A percentile compares a stretch with the other conserved stretches of the same genome.
These are phyloP conservation scores for Micropoecilia bifurca DNA, from an alignment of 2,797 vertebrate species.

Conservation along the genomic window DNA sequence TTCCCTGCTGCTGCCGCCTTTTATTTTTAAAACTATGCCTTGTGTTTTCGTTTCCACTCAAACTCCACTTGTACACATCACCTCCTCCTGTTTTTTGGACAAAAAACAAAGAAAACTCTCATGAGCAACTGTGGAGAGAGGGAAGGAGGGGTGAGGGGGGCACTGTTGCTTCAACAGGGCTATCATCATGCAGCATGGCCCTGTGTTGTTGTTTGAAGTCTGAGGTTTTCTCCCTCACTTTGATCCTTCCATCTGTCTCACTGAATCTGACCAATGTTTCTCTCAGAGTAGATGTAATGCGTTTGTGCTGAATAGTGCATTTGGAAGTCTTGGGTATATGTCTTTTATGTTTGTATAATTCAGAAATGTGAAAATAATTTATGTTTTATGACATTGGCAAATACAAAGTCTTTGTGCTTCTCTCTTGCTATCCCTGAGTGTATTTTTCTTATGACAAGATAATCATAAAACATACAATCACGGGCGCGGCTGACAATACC, in stretches of 20 bases:
- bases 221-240: conserved; percentile 4
- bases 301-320: neutral
- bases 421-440: neutral
- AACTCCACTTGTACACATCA: neutral
- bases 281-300: conserved; percentile 1
- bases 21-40: neutral
- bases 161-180: neutral
- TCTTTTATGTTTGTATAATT: neutral
- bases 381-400: neutral
- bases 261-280: conserved; percentile 5
- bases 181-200: neutral
- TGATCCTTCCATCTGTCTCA: conserved; percentile 12
- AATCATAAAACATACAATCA: neutral
- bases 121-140: neutral
- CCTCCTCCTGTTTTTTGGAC: neutral
- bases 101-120: neutral
- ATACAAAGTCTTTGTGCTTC: neutral
- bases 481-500: neutral
- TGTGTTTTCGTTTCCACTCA: neutral
- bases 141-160: neutral
- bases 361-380: neutral
- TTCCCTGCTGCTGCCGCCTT: neutral
- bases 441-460: neutral
- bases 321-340: neutral
- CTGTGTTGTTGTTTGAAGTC: neutral